Conservation (phyloP, 2,113 vertebrate species). For the Globicephala melas region DNA sequence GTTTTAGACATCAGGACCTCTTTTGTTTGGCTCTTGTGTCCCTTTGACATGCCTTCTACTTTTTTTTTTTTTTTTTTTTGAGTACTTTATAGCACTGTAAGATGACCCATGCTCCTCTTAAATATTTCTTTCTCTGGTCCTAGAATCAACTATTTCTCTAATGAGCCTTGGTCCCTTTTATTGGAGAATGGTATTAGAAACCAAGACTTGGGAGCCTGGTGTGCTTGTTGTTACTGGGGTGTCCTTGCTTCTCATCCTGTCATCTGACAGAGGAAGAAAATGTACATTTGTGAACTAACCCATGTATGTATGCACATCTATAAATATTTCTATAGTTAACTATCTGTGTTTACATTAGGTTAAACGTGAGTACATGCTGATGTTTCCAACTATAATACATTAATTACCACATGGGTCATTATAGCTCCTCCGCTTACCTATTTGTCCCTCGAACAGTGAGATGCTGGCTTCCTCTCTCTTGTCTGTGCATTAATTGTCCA, state of each 20-base stretch:
- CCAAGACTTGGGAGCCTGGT: not conserved
- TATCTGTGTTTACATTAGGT: not conserved
- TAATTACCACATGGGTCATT: accelerated
- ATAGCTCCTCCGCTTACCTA: not conserved
- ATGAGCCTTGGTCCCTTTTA: not conserved
- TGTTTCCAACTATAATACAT: not conserved
- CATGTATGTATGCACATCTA: no score
- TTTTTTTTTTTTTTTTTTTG: no score
- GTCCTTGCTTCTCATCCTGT: not conserved
- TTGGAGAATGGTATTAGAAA: not conserved
- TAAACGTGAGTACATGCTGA: not conserved
- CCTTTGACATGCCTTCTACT: not conserved
- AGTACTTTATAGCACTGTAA: not conserved
- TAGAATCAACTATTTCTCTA: not conserved
- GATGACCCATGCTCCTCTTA: not conserved
- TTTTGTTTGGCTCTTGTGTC: no score
- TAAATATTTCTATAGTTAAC: not conserved
- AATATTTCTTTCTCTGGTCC: not conserved
- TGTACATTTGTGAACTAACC: no score
- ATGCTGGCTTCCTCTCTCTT: no score
- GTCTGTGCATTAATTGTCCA: not conserved
- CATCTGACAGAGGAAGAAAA: not conserved
- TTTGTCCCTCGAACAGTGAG: not conserved
- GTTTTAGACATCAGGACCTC: not conserved
- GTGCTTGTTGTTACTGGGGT: no score